phyloP scores from a whole-genome alignment of 2,113 vertebrate species.

The Donacobius atricapilla region DNA sequence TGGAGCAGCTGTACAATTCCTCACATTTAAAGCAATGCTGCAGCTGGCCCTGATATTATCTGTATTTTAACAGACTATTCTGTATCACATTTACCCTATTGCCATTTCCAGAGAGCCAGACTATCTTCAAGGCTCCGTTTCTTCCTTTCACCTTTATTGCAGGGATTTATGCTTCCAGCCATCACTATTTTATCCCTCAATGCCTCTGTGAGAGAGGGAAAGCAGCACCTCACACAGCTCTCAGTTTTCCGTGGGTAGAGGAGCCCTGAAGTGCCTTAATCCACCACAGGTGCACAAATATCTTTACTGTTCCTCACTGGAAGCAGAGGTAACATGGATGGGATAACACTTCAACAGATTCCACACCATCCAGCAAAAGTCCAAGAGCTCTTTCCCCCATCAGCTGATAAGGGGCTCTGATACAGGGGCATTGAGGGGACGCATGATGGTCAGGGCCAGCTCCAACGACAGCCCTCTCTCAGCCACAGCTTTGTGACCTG shows the following conservation, averaged over 20 bases:
- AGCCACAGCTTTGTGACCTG: neutral
- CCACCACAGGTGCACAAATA: neutral
- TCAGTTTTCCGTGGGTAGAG: neutral
- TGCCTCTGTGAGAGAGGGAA: neutral
- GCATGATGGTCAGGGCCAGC: neutral
- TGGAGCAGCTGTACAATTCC: slow-evolving; percentile 18
- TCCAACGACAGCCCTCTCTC: neutral
- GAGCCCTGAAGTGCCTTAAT: neutral
- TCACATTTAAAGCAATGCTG: neutral
- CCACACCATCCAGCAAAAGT: neutral
- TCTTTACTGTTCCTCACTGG: neutral
- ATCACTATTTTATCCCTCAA: neutral
- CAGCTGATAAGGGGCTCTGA: neutral
- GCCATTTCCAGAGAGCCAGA: neutral
- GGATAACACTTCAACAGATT: neutral
- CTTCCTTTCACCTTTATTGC: neutral
- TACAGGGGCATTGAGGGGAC: rapidly evolving
- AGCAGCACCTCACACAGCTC: neutral
- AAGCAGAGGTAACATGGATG: neutral
- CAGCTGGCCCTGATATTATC: neutral
- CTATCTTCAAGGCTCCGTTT: neutral
- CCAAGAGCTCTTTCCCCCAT: neutral
- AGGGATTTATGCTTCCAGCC: neutral
- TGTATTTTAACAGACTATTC: neutral
- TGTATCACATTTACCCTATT: neutral